phyloP scores from a whole-genome alignment of 1,140 invertebrate genomes.

The Akabosia matsudoensis region DNA sequence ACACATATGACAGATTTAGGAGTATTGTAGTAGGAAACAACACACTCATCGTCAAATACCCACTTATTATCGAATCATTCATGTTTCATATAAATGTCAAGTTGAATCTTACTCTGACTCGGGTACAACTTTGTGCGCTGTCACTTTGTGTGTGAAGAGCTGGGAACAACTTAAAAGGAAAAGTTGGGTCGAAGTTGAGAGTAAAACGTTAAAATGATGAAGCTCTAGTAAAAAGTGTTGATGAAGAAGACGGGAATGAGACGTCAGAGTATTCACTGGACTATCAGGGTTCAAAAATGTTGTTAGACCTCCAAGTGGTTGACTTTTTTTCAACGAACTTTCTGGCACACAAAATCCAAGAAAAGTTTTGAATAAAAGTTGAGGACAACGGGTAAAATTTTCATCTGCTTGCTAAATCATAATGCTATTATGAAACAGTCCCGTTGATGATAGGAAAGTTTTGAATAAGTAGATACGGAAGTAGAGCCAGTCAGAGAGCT shows the following conservation, averaged over 20 bases:
- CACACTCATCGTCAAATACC: neutral
- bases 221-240: too few relatives aligned
- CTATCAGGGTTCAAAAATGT: neutral
- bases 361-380: too few relatives aligned
- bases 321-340: neutral
- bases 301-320: neutral
- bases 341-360: neutral
- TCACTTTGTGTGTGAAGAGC: neutral
- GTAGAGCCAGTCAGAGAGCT: too few relatives aligned
- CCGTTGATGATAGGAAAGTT: too few relatives aligned
- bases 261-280: too few relatives aligned
- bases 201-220: too few relatives aligned
- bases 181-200: too few relatives aligned
- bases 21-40: too few relatives aligned
- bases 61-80: slow-evolving; percentile 8
- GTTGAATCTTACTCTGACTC: slow-evolving; percentile 11
- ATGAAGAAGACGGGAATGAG: neutral
- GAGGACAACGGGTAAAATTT: neutral
- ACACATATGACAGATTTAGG: too few relatives aligned
- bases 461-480: too few relatives aligned
- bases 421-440: neutral
- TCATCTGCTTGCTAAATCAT: neutral
- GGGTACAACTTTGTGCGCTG: too few relatives aligned
- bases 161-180: neutral
- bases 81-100: slow-evolving; percentile 23